Evolutionary conservation across 2,888 invertebrate genomes (phyloP), one percentile per base, ranked within the genome.

Genomic region (Chymomyza fuscimana): DNA sequence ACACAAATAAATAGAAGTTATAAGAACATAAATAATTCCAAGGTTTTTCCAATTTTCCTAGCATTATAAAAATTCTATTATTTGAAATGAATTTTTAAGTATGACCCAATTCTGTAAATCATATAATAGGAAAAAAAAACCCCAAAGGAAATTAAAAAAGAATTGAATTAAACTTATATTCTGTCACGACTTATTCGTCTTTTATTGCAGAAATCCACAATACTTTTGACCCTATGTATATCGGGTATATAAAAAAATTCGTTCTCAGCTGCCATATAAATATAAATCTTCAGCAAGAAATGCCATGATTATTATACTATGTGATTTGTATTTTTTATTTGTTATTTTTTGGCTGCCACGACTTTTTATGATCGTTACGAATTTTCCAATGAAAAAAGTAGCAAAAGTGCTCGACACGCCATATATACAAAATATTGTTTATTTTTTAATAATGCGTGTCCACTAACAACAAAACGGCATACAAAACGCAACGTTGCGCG

Each of bases 401-500:
- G 84, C 84, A 80, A 77, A 68, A 72, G 74, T 70, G 67, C 67
- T 69, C 69, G 65, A 68, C 52, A 77, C 67, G 62, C 69, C 72
- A 68, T 76, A 72, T 81, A 70, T 72, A 63, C 66, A 70, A 78
- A 77, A 78, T 80, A 82, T 87, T 87, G 87, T 86, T 85, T 87
- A 87, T 87, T 87, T 83, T 83, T 87, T 81, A 87, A 87, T 87
- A 87, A 87, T 87, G 87, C 87, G 87, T 87, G 85, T 87, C 86
- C 87, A 87, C 86, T 86, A 81, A 65, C 74, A 76, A n/a, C 16
- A 54, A 51, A 50, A 9, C 51, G 51, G 19, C 58, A 58, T 25
- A 58, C 58, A 58, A 58, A 58, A 58, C 58, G 58, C 19, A 58
- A 79, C 83, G 83, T 83, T 83, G 78, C 83, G 81, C 77, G 81